Evolutionary conservation across 1,140 invertebrate species (phyloP).

Genomic region (Ladona fulva): DNA sequence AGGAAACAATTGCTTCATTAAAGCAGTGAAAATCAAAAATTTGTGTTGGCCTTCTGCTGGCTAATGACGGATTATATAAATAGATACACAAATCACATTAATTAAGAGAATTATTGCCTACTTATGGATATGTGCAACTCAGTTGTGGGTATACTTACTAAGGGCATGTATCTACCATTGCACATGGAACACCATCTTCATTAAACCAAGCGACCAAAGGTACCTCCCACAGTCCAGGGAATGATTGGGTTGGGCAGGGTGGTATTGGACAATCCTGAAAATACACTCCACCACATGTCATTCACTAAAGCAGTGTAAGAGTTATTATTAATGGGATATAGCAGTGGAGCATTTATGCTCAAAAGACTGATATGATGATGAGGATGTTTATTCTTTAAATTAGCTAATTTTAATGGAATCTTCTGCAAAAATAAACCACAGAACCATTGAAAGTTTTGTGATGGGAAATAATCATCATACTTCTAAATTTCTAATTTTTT

Average conservation of each 20-base stretch:
- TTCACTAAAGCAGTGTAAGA: neutral
- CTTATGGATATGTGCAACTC: too few species aligned
- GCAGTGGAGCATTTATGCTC: neutral
- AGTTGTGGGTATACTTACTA: constrained; percentile 28
- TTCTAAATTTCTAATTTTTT: too few species aligned
- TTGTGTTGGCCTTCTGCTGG: neutral
- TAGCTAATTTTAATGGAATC: neutral
- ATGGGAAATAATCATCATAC: too few species aligned
- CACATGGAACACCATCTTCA: constrained; percentile 38
- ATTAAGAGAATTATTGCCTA: neutral
- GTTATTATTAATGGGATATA: neutral
- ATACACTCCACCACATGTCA: neutral
- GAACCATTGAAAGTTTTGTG: too few species aligned
- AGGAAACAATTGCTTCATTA: neutral
- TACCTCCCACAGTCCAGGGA: constrained; percentile 51
- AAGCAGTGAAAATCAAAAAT: neutral
- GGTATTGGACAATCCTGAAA: constrained; percentile 49
- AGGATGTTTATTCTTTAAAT: neutral
- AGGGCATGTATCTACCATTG: constrained; percentile 52
- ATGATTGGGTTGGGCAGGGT: constrained; percentile 50
- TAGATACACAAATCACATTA: neutral
- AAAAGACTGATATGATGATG: neutral
- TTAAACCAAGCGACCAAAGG: constrained; percentile 54
- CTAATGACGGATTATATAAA: neutral
- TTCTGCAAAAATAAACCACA: neutral